Evolutionary conservation across 53 echinoderm and acorn worm species (phyloP), one percentile per base, ranked within the genome.

Genomic region (Holothuria scabra): DNA sequence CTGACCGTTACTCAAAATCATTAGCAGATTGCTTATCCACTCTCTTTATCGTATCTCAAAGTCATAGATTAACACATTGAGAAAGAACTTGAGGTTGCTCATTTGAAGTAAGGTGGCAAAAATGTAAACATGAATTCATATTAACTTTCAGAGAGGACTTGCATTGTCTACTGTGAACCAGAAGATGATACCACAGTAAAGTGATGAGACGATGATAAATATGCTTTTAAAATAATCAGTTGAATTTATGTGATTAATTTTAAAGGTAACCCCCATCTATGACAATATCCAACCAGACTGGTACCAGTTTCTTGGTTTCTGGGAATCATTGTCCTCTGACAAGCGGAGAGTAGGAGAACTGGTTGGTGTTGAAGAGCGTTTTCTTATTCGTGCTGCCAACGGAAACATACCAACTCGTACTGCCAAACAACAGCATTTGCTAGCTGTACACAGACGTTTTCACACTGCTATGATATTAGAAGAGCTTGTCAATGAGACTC

Each of bases 221-320:
- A 48, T 8, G 18, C 1, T 52, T 14, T 52, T 52, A 14, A 16
- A 16, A 18, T 41, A 70, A 31, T n/a, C n/a, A 33, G 12, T 69
- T 56, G 1, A 76, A 26, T 46, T 78, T 21, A 19, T 31, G n/a
- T n/a, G n/a, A n/a, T 34, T 30, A 5, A 8, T 52, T 16, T 48
- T 30, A 33, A 52, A 99, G 99, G 99, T 99, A 8, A 99, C 99
- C 22, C 99, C 99, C 23, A 99, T 99, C 86, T 99, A 99, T 60
- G 86, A 91, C 87, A 92, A 90, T 30, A 90, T 99, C 74, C 78
- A 89, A 22, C 99, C 94, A 0, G 94, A 99, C 86, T 99, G 99
- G 99, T 99, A 99, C 61, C 92, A 99, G 86, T 99, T 92, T 44
- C 83, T 99, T 67, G 85, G 89, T 76, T 88, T 85, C 56, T 99